Conservation (phyloP, 2,888 invertebrate genomes). For the Drosophila melanosoma region DNA sequence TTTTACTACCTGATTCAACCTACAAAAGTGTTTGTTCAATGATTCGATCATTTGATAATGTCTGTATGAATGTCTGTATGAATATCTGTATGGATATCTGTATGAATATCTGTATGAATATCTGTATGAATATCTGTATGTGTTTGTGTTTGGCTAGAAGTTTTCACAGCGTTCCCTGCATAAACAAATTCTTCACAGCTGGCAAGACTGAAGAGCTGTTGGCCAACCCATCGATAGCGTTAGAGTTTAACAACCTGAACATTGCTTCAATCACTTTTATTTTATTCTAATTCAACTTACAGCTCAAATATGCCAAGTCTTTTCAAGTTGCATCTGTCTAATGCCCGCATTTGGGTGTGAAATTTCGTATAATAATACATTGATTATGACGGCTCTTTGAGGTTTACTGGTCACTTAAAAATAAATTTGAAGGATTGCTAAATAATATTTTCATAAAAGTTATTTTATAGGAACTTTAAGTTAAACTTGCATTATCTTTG, state of each 20-base stretch:
- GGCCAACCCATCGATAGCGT: background rate
- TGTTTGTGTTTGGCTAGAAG: slow-evolving; percentile 25
- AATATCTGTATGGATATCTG: too few relatives aligned
- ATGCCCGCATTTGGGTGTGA: slow-evolving; percentile 31
- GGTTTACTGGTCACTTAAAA: background rate
- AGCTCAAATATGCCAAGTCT: background rate
- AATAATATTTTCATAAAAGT: background rate
- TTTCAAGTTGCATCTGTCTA: background rate
- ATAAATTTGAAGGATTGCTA: background rate
- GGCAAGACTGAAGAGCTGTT: slow-evolving; percentile 15
- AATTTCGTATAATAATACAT: slow-evolving; percentile 26
- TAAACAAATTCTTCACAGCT: slow-evolving; percentile 51
- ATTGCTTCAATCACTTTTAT: background rate
- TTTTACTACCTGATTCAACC: slow-evolving; percentile 44
- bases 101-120: too few relatives aligned
- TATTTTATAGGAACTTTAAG: background rate
- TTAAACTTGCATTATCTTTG: background rate
- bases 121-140: background rate
- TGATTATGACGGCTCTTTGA: background rate
- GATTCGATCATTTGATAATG: slow-evolving; percentile 56
- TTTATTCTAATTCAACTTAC: slow-evolving; percentile 6
- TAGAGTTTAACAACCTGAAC: slow-evolving; percentile 52
- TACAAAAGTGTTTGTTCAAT: slow-evolving; percentile 67
- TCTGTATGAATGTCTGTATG: background rate
- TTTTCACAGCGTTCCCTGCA: slow-evolving; percentile 64